Evolutionary conservation across 2,888 invertebrate species (phyloP).

Genomic region (Pandemis heparana): DNA sequence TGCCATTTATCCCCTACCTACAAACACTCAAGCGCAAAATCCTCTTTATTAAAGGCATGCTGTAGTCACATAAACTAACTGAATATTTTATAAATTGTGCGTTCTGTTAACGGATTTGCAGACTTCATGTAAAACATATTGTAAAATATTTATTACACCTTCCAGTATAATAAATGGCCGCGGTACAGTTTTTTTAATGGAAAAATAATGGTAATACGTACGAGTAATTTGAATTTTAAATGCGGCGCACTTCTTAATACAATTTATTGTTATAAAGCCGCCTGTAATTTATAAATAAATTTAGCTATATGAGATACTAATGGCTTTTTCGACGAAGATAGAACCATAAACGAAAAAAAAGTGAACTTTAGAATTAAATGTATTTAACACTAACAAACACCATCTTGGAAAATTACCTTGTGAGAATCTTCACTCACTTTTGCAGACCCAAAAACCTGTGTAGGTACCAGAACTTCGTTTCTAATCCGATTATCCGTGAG

Average conservation of each 20-base stretch:
- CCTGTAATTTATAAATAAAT: neutral
- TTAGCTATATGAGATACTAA: neutral
- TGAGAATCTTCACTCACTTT: too few relatives aligned
- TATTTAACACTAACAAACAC: too few relatives aligned
- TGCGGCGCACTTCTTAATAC: neutral
- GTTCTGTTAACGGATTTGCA: neutral
- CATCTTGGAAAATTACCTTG: too few relatives aligned
- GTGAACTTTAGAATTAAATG: too few relatives aligned
- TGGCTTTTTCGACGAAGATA: neutral
- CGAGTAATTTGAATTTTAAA: conserved; percentile 6
- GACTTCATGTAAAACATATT: conserved; percentile 21
- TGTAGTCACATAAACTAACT: conserved; percentile 46
- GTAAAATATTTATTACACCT: conserved; percentile 18
- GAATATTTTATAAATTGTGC: conserved; percentile 14
- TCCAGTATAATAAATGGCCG: conserved; percentile 23
- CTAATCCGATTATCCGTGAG: too few relatives aligned
- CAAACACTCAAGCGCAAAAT: too few relatives aligned
- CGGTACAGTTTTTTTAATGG: conserved; percentile 30
- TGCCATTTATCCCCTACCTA: too few relatives aligned
- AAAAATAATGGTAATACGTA: conserved; percentile 28
- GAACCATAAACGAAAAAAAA: neutral
- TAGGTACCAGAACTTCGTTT: too few relatives aligned
- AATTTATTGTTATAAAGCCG: neutral
- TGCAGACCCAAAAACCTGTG: too few relatives aligned
- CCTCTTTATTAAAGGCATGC: too few relatives aligned